Evolutionary conservation across 2,888 invertebrate genomes (phyloP).

Genomic region (Cacoxenus indagator): DNA sequence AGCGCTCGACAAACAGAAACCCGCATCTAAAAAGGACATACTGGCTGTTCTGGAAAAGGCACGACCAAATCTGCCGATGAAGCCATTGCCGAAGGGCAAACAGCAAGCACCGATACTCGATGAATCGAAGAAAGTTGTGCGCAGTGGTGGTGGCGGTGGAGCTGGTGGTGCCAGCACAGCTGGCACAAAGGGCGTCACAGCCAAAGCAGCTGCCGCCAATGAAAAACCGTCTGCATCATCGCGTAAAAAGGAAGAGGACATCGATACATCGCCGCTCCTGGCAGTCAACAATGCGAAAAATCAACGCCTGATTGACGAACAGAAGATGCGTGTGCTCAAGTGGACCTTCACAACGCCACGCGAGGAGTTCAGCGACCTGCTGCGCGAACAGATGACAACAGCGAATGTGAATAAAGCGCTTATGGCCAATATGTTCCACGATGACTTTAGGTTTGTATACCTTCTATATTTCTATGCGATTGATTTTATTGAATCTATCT

Average conservation of each 20-base stretch:
- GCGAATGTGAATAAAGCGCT: conserved; percentile 90
- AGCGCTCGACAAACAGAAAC: conserved; percentile 73
- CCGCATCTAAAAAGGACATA: conserved; percentile 83
- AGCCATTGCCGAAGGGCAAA: conserved; percentile 78
- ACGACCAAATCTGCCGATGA: conserved; percentile 85
- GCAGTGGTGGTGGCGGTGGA: conserved; percentile 51
- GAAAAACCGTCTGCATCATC: conserved; percentile 63
- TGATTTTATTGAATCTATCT: not conserved
- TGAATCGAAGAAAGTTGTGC: conserved; percentile 72
- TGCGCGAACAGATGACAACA: conserved; percentile 90
- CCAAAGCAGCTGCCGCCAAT: conserved; percentile 35
- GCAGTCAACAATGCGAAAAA: conserved; percentile 89
- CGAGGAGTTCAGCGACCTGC: conserved; percentile 92
- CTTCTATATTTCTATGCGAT: not conserved
- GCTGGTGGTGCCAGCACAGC: conserved; percentile 23
- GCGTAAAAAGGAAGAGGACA: conserved; percentile 87
- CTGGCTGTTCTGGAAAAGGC: conserved; percentile 87
- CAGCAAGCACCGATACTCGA: conserved; percentile 73
- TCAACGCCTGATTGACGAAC: conserved; percentile 94
- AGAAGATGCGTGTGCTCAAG: conserved; percentile 90
- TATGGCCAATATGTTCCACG: conserved; percentile 93
- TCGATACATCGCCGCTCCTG: conserved; percentile 84
- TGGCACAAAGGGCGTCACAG: conserved; percentile 42
- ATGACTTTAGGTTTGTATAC: conserved; percentile 81
- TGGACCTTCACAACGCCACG: conserved; percentile 96